Base-by-base conservation (phyloP, 2,113 vertebrate genomes). In the Kryptolebias marmoratus region DNA sequence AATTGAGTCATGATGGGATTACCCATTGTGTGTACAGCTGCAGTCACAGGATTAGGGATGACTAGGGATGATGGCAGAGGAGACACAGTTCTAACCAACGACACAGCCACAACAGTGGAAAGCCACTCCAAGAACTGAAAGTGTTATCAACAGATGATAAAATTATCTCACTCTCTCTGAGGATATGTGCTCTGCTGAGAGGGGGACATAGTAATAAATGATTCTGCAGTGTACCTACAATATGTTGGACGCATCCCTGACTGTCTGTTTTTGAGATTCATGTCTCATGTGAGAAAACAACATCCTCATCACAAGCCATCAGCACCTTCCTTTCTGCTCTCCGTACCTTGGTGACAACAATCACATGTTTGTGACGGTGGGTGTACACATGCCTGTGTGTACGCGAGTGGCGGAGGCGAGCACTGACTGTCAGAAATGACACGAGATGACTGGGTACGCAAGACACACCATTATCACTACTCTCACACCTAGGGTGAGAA, bases 1-100 rank as follows among this genome's bases (percentile, higher is more conserved):
- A 90, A 89, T 88, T 76, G 81, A 87, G 82, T 80, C 82, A 73
- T 89, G 87, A 89, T 80, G 85, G 88, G 90, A 90, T 92, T 89
- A 89, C 7, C 83, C 74, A 86, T 87, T 90, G 89, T 91, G 85
- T 90, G 82, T 83, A 79, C 86, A 89, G 87, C 88, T 90, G 90
- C 89, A 86, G 81, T 87, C 81, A 85, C 81, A 76, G 88, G 89
- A 92, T 92, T 90, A 90, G 59, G 60, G 84, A 82, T 42, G 39
- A 42, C 39, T 5, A 10, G 39, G 39, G 39, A 42, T 84, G 87
- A 87, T 79, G 84, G 81, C 81, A 77, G 80, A 79, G 80, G 71
- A 82, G 85, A 81, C 75, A 7, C 75, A 7, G 53, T 75, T 87
- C 78, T 59, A 72, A 68, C 73, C 79, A 70, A 75, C 62, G 77